Base-by-base conservation (phyloP, 1,140 invertebrate genomes). In the Anoplolepis gracilipes region DNA sequence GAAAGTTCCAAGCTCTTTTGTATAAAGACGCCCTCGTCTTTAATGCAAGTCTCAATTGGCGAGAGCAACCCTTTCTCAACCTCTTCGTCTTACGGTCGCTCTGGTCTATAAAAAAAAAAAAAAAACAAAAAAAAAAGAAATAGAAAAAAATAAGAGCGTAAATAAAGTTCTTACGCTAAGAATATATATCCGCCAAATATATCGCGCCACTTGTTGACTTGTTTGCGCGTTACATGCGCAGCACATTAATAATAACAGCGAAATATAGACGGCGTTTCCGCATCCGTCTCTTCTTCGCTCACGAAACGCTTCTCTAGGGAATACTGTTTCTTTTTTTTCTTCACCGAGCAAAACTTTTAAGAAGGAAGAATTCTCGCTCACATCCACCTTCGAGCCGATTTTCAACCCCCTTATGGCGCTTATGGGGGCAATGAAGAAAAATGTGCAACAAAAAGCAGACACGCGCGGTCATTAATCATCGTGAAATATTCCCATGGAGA, bases 391-490 rank as follows among this genome's bases (percentile, higher is more conserved):
- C 46, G 65, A 70, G 73, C 39, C 46, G 36, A 75, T 69, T 84
- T 59, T 77, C 61, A 69, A 61, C 59, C 61, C 69, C 76, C 46
- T 49, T 19, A 42, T 59, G 11, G 46, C 64, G 33, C 75, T 87
- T 81, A 73, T 7, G 16, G n/a, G 28, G n/a, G 33, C 77, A 42
- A 88, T 75, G 86, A 85, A 69, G 75, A 81, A 70, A 85, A 79
- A 88, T 79, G 69, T 25, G 65, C 16, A 39, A 19, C 3, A 70
- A 42, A 46, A 72, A 76, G 39, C 22, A 11, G 5, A 53, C 7
- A 4, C 25, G 13, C 42, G 53, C 11, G 46, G 11, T 61, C 67
- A 76, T 89, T 88, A 89, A 89, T 89, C 82, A 89, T 55, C n/a
- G 22, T 88, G 75, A 89, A 81, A 76, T 88, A 85, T 85, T 81